Evolutionary conservation across 2,797 vertebrate species (phyloP).

Genomic region (Eulemur albifrons): DNA sequence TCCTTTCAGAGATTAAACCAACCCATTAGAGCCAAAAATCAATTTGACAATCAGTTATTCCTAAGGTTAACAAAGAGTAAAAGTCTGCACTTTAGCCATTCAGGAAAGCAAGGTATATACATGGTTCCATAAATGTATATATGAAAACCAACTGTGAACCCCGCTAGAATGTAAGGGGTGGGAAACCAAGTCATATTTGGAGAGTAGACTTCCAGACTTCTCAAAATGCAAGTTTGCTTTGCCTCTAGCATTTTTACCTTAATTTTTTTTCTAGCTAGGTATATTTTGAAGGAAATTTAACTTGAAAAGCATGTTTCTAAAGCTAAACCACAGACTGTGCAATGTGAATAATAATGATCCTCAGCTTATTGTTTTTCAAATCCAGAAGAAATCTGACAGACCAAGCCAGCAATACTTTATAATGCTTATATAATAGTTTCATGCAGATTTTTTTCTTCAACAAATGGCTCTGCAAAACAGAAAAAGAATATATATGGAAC

Average conservation of each 20-base stretch:
- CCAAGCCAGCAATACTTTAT: neutral
- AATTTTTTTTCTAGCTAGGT: neutral
- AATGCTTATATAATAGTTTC: neutral
- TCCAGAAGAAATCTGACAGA: conserved; percentile 36
- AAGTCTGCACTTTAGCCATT: neutral
- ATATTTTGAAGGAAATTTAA: conserved; percentile 70
- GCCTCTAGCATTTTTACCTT: neutral
- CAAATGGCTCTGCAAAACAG: neutral
- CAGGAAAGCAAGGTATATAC: neutral
- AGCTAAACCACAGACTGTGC: conserved; percentile 36
- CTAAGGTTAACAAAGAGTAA: conserved; percentile 12
- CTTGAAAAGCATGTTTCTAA: conserved; percentile 58
- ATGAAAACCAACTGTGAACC: neutral
- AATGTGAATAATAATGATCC: conserved; percentile 52
- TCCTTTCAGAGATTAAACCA: conserved; percentile 39
- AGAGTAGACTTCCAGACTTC: neutral
- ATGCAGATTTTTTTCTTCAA: neutral
- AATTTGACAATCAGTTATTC: neutral
- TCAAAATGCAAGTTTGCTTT: conserved; percentile 18
- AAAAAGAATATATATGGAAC: neutral
- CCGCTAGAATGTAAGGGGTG: neutral
- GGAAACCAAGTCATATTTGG: neutral
- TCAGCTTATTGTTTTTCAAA: conserved; percentile 33
- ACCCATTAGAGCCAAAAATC: neutral
- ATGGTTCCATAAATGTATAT: neutral